These are phyloP conservation scores for Callitettix versicolor DNA, from an alignment of 1,140 invertebrate genomes.

Conservation along the genomic window DNA sequence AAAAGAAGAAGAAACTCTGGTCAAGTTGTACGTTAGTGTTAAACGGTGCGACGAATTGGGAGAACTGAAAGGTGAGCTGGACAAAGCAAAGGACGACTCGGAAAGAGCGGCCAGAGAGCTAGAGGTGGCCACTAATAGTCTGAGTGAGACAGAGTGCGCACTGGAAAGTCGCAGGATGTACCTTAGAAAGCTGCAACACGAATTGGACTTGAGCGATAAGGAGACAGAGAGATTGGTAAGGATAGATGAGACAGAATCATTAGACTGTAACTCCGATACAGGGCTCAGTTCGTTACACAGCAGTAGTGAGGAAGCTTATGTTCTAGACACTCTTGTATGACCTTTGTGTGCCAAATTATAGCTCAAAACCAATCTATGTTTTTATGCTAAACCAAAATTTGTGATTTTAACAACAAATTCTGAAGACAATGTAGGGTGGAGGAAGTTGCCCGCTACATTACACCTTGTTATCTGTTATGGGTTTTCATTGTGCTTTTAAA, in stretches of 20 bases:
- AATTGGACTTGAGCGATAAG: constrained; percentile 49
- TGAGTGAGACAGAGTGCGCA: constrained; percentile 49
- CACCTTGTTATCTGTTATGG: too few relatives aligned
- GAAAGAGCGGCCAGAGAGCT: constrained; percentile 49
- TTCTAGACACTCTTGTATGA: constrained; percentile 40
- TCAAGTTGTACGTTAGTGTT: constrained; percentile 51
- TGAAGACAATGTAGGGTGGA: too few relatives aligned
- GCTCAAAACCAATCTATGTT: too few relatives aligned
- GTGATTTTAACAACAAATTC: too few relatives aligned
- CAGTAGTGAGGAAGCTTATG: constrained; percentile 36
- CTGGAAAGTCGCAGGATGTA: constrained; percentile 48
- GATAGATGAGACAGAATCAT: background rate
- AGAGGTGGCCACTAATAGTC: constrained; percentile 46
- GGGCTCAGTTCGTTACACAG: constrained; percentile 43
- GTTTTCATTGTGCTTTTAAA: too few relatives aligned
- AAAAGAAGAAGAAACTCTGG: constrained; percentile 54
- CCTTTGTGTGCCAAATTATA: too few relatives aligned
- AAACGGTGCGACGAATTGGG: constrained; percentile 42
- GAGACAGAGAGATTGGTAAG: constrained; percentile 34
- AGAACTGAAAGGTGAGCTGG: constrained; percentile 13
- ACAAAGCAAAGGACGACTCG: constrained; percentile 32
- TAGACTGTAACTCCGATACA: constrained; percentile 44
- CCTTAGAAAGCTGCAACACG: constrained; percentile 48
- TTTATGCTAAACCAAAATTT: too few relatives aligned
- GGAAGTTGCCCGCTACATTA: too few relatives aligned